Percentiles rank a stretch among this genome's conserved stretches.
Evolutionary conservation across 2,113 vertebrate species (phyloP).

Genomic region (Engraulis encrasicolus): DNA sequence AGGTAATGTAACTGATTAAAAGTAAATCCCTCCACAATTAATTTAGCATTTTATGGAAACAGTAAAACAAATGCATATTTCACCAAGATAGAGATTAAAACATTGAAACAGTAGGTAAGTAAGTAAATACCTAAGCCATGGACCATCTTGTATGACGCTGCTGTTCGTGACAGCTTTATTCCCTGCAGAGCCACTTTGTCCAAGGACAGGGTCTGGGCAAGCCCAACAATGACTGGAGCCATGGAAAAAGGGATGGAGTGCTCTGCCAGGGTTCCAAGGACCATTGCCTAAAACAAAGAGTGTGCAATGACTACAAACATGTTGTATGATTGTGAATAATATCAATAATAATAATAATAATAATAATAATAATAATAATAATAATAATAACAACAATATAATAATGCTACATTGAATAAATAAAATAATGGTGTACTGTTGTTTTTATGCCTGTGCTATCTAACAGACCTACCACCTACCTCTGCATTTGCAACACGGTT

Average conservation of each 20-base stretch:
- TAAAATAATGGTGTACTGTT: neutral
- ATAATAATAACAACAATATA: too few relatives aligned
- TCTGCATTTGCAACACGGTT: neutral
- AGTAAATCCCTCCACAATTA: too few relatives aligned
- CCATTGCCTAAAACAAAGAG: slow-evolving; percentile 31
- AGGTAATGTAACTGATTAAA: too few relatives aligned
- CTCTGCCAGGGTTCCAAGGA: slow-evolving; percentile 20
- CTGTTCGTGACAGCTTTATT: slow-evolving; percentile 31
- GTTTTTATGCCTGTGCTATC: neutral
- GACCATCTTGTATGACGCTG: slow-evolving; percentile 9
- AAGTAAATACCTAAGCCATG: slow-evolving; percentile 11
- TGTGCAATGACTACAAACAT: slow-evolving; percentile 13
- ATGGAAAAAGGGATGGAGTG: slow-evolving; percentile 35
- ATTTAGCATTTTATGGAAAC: too few relatives aligned
- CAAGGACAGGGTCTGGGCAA: slow-evolving; percentile 23
- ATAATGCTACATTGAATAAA: too few relatives aligned
- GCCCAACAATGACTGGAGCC: slow-evolving; percentile 37
- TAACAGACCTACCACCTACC: neutral
- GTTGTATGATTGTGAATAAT: slow-evolving; percentile 2
- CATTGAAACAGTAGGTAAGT: too few relatives aligned
- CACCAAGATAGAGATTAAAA: too few relatives aligned
- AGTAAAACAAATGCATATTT: neutral
- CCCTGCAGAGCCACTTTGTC: slow-evolving; percentile 27
- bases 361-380: too few relatives aligned
- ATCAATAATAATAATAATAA: too few relatives aligned